Evolutionary conservation across 2,888 invertebrate species (phyloP).

Genomic region (Teinopalpus imperialis): DNA sequence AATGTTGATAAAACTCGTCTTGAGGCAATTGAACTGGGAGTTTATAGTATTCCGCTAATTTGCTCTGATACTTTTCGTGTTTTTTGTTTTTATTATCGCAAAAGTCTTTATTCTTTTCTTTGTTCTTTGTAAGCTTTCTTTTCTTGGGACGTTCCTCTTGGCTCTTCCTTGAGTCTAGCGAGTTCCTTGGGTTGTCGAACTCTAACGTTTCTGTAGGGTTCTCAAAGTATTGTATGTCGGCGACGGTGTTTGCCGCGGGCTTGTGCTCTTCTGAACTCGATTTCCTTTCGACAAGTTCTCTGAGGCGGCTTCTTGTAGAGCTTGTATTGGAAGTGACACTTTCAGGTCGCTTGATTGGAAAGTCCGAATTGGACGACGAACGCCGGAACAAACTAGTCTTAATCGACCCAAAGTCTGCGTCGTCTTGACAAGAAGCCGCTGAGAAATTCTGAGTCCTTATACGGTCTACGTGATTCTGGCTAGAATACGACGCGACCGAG

Average conservation of each 20-base stretch:
- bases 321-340: slow-evolving; percentile 75
- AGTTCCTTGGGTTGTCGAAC: slow-evolving; percentile 67
- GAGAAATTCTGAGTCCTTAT: slow-evolving; percentile 80
- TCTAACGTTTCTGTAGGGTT: slow-evolving; percentile 77
- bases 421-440: slow-evolving; percentile 80
- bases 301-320: slow-evolving; percentile 79
- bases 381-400: slow-evolving; percentile 77
- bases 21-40: slow-evolving; percentile 71
- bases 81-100: slow-evolving; percentile 67
- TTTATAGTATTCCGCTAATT: slow-evolving; percentile 75
- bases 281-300: slow-evolving; percentile 79
- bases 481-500: slow-evolving; percentile 83
- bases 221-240: slow-evolving; percentile 76
- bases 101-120: slow-evolving; percentile 54
- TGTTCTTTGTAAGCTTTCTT: slow-evolving; percentile 63
- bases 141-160: slow-evolving; percentile 73
- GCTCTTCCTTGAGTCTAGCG: slow-evolving; percentile 66
- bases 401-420: slow-evolving; percentile 75
- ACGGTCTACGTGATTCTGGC: slow-evolving; percentile 82
- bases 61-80: slow-evolving; percentile 75
- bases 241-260: slow-evolving; percentile 70
- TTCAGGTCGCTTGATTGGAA: slow-evolving; percentile 67
- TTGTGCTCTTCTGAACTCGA: slow-evolving; percentile 77
- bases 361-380: slow-evolving; percentile 73
- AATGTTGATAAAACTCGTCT: slow-evolving; percentile 76